Evolutionary conservation across 1,140 invertebrate species (phyloP), one percentile per base, ranked within the genome.

Genomic region (Riptortus pedestris): DNA sequence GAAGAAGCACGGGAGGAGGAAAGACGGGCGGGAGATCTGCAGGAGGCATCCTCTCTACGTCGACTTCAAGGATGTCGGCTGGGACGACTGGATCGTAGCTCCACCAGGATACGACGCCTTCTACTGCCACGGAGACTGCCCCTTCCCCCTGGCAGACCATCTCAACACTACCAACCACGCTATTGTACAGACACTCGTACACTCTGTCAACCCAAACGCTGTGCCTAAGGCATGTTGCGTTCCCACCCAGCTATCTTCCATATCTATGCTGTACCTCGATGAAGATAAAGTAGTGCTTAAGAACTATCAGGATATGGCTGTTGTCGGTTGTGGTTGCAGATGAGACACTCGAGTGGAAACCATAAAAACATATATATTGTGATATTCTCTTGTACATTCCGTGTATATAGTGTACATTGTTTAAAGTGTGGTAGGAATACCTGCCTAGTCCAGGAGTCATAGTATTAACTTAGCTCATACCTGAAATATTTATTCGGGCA

Each of bases 1-100:
- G 74, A 68, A 62, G 73, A 67, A 68, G 72, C 76, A 47, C 74
- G 71, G 29, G 75, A 71, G 38, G 75, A 76, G 71, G 67, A 72
- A 70, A 70, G 78, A 57, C 69, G 75, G 26, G 71, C 75, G 69
- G 60, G 67, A 70, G 24, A 71, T 84, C 62, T 99, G 96, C 77
- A 83, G 87, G 48, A 79, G 94, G 65, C 86, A 91, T 70, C 80
- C 83, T 45, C 82, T 99, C 62, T 95, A 92, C 76, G 93, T 99
- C n/a, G 91, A 98, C 75, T 99, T 99, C 74, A 82, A 77, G 7
- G 91, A 96, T 69, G 93, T 99, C 12, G 95, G 94, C 22, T 99
- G 96, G 96, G 90, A 91, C 71, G 93, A 97, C 76, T 99, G 96
- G 96, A 98, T 99, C 70, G 91, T 99, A n/a, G 96, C 95, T 7